Conservation (phyloP, 1,140 invertebrate species). For the Hycleus cichorii region DNA sequence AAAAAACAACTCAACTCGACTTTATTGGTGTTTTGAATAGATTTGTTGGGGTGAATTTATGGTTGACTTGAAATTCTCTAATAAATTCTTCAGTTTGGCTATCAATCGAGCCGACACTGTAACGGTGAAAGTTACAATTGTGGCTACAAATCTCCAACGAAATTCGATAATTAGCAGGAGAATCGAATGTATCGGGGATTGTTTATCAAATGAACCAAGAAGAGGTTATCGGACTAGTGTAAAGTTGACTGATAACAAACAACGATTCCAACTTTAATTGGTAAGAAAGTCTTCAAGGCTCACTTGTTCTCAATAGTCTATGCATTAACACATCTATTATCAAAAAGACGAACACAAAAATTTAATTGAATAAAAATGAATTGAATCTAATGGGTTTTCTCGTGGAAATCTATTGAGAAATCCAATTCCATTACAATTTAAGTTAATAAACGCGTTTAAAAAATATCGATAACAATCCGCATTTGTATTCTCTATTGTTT, state of each 20-base stretch:
- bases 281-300: slow-evolving; percentile 15
- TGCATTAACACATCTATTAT: slow-evolving; percentile 16
- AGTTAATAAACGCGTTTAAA: too few relatives aligned
- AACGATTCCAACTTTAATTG: too few relatives aligned
- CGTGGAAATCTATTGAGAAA: too few relatives aligned
- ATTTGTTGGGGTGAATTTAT: slow-evolving; percentile 35
- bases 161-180: too few relatives aligned
- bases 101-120: slow-evolving; percentile 11
- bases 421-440: too few relatives aligned
- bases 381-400: too few relatives aligned
- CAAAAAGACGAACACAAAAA: slow-evolving; percentile 1
- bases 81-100: too few relatives aligned
- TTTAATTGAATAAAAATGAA: neutral
- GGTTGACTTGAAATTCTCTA: slow-evolving; percentile 25
- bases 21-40: slow-evolving; percentile 26
- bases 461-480: too few relatives aligned
- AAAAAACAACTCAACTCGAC: slow-evolving; percentile 15
- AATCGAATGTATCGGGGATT: too few relatives aligned
- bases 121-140: too few relatives aligned
- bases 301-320: slow-evolving; percentile 20
- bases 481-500: too few relatives aligned
- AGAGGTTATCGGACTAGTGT: slow-evolving; percentile 12
- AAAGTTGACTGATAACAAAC: slow-evolving; percentile 1
- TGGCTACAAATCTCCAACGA: too few relatives aligned
- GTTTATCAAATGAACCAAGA: slow-evolving; percentile 5